phyloP scores from a whole-genome alignment of 2,888 invertebrate species.

The Cantharis rufa region DNA sequence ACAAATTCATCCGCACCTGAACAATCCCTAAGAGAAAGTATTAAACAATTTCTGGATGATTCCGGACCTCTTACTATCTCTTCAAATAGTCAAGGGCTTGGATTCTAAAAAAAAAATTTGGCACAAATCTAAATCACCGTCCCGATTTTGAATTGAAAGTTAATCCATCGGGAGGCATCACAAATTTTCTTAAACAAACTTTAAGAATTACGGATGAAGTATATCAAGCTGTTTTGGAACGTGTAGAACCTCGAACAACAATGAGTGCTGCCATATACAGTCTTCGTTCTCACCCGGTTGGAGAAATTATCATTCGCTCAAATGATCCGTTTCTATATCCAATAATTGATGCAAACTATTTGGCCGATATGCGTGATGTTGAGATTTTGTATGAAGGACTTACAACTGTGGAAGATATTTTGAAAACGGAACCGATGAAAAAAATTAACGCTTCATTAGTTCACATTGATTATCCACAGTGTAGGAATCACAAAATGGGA shows the following conservation, averaged over 20 bases:
- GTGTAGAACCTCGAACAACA: conserved; percentile 36
- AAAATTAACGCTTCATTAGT: conserved; percentile 5
- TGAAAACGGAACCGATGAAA: conserved; percentile 46
- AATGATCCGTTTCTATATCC: conserved; percentile 42
- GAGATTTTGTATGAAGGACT: conserved; percentile 65
- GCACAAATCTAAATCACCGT: conserved; percentile 27
- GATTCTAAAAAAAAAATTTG: conserved; percentile 32
- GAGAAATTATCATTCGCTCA: conserved; percentile 39
- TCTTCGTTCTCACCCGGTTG: conserved; percentile 41
- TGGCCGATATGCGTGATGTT: conserved; percentile 59
- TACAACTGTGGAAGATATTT: conserved; percentile 42
- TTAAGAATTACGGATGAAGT: conserved; percentile 34
- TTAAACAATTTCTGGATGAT: conserved; percentile 34
- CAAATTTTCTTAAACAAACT: conserved; percentile 31
- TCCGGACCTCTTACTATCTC: conserved; percentile 35
- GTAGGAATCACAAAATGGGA: conserved; percentile 6
- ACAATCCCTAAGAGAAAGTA: conserved; percentile 13
- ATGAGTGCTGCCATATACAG: conserved; percentile 33
- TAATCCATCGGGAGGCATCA: conserved; percentile 58
- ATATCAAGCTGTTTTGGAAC: conserved; percentile 28
- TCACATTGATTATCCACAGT: conserved; percentile 42
- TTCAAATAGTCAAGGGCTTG: conserved; percentile 37
- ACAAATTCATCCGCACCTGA: conserved; percentile 26
- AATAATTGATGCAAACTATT: conserved; percentile 38
- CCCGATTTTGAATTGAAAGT: conserved; percentile 43